A percentile compares a stretch with the other conserved stretches of the same genome.
Evolutionary conservation across 2,797 vertebrate genomes (phyloP).

Genomic region (Peromyscus nudipes): DNA sequence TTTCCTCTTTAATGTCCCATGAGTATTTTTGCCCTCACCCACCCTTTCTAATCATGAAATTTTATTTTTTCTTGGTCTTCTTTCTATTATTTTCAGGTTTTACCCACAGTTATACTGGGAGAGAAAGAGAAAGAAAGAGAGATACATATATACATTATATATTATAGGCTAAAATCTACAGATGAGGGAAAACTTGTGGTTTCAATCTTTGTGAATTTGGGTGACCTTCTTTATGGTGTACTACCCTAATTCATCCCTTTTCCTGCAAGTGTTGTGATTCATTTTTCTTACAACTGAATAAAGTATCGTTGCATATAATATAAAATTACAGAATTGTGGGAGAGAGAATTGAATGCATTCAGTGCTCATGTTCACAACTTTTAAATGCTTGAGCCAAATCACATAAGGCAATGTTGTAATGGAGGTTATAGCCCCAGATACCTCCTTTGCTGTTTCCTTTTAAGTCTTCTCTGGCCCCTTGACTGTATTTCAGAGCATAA

Average conservation of each 20-base stretch:
- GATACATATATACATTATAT: neutral
- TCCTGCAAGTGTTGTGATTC: neutral
- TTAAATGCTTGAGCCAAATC: neutral
- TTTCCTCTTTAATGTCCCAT: neutral
- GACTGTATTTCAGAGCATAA: neutral
- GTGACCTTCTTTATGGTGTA: too few relatives aligned
- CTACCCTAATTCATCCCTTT: neutral
- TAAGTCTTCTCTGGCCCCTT: neutral
- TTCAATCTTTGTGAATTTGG: neutral
- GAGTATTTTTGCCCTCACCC: neutral
- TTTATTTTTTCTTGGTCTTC: neutral
- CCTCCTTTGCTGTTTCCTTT: neutral
- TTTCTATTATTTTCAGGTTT: neutral
- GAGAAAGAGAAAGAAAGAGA: neutral
- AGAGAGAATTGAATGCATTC: neutral
- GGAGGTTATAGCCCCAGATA: neutral
- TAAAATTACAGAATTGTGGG: neutral
- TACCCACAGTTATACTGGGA: neutral
- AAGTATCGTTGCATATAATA: neutral
- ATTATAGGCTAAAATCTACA: neutral
- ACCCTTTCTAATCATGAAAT: neutral
- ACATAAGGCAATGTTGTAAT: neutral
- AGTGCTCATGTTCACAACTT: neutral
- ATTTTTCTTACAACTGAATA: neutral
- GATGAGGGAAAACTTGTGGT: neutral